Evolutionary conservation across 2,797 vertebrate species (phyloP).

Genomic region (Premnoplex brunnescens): DNA sequence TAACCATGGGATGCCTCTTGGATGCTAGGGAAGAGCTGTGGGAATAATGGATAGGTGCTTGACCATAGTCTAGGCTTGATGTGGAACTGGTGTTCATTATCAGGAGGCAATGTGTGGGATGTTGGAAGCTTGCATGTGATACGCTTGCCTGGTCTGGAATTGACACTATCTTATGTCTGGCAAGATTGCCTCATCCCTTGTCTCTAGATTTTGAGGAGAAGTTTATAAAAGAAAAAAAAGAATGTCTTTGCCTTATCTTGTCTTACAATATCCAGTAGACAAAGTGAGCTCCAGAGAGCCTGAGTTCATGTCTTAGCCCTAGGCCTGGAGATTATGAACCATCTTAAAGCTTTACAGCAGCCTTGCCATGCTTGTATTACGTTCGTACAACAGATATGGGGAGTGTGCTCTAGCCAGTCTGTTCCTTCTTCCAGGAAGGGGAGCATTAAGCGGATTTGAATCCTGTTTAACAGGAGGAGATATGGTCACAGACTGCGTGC

Average conservation of each 20-base stretch:
- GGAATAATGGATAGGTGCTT: not conserved
- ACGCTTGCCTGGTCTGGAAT: not conserved
- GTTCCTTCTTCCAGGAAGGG: not conserved
- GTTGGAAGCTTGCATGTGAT: not conserved
- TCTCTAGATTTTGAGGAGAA: not conserved
- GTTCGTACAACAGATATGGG: not conserved
- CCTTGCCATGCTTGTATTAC: constrained; percentile 44
- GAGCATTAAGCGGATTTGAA: constrained; percentile 67
- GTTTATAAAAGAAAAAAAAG: not conserved
- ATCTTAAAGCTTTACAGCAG: constrained; percentile 44
- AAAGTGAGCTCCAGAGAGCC: constrained; percentile 34
- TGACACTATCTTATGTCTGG: not conserved
- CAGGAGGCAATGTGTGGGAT: not conserved
- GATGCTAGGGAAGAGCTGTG: not conserved
- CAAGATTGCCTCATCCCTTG: not conserved
- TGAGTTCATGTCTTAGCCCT: constrained; percentile 13
- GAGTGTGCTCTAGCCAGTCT: not conserved
- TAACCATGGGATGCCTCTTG: not conserved
- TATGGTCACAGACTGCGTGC: constrained; percentile 31
- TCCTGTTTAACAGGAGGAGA: constrained; percentile 68
- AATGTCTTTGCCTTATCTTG: not conserved
- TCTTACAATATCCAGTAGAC: constrained; percentile 18
- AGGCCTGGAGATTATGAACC: constrained; percentile 23
- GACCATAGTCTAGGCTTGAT: not conserved
- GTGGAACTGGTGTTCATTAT: not conserved